Evolutionary conservation across 2,888 invertebrate species (phyloP).

Genomic region (Hirudinaria manillensis): DNA sequence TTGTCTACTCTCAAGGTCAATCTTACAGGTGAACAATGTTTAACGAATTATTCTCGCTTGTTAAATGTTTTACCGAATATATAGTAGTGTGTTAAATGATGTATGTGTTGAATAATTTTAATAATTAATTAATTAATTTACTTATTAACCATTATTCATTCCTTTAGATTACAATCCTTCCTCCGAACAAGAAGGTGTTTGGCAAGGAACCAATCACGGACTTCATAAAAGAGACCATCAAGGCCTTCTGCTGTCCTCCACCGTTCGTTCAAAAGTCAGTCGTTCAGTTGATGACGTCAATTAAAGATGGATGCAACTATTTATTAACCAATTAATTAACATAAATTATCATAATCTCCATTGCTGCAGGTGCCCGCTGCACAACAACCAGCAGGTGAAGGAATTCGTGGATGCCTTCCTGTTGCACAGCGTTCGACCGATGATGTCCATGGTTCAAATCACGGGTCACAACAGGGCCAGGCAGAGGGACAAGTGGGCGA

Average conservation of each 20-base stretch:
- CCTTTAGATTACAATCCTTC: slow-evolving; percentile 50
- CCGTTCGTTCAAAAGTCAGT: slow-evolving; percentile 67
- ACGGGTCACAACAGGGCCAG: slow-evolving; percentile 91
- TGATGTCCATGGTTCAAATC: slow-evolving; percentile 68
- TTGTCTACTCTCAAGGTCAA: slow-evolving; percentile 84
- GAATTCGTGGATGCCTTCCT: slow-evolving; percentile 84
- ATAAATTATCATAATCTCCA: background rate
- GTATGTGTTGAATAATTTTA: background rate
- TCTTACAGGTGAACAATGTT: slow-evolving; percentile 60
- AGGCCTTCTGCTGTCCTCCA: slow-evolving; percentile 82
- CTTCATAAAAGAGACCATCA: slow-evolving; percentile 76
- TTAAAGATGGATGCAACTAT: background rate
- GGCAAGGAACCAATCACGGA: slow-evolving; percentile 67
- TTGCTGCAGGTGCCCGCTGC: slow-evolving; percentile 51
- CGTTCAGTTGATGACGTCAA: background rate
- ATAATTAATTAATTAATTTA: slow-evolving; percentile 4
- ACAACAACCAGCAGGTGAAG: slow-evolving; percentile 70
- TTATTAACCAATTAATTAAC: background rate
- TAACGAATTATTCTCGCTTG: background rate
- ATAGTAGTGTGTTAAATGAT: background rate
- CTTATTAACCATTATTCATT: background rate
- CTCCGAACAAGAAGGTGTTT: slow-evolving; percentile 56
- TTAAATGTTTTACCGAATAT: background rate
- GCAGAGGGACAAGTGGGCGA: slow-evolving; percentile 84
- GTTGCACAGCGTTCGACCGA: slow-evolving; percentile 76